Evolutionary conservation across 2,113 vertebrate species (phyloP).

Genomic region (Eubucco bourcierii): DNA sequence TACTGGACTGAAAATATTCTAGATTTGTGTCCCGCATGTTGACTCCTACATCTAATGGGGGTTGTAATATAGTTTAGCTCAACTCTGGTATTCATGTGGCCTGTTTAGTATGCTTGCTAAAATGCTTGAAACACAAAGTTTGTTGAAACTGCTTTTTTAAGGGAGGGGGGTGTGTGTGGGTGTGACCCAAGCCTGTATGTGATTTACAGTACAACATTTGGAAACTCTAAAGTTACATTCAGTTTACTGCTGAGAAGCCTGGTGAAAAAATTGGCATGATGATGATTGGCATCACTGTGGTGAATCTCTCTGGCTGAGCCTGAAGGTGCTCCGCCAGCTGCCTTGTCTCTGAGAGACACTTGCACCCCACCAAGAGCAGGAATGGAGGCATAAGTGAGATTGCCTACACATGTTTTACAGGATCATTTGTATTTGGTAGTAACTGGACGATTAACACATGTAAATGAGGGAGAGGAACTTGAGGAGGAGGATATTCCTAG

Average conservation of each 20-base stretch:
- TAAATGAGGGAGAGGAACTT: not conserved
- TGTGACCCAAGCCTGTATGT: too few relatives aligned
- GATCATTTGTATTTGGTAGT: not conserved
- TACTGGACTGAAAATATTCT: not conserved
- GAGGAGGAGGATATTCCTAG: not conserved
- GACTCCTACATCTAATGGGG: not conserved
- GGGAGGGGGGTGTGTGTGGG: rapidly evolving
- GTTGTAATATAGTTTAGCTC: not conserved
- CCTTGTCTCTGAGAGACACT: rapidly evolving
- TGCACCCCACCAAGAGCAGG: not conserved
- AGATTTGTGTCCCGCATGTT: rapidly evolving
- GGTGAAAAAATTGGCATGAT: rapidly evolving
- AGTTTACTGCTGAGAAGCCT: not conserved
- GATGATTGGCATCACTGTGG: not conserved
- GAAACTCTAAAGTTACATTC: not conserved
- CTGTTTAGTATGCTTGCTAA: not conserved
- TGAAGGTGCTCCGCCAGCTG: not conserved
- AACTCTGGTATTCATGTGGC: not conserved
- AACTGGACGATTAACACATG: not conserved
- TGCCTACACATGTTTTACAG: not conserved
- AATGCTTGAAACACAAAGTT: not conserved
- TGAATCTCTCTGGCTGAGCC: not conserved
- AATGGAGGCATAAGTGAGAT: not conserved
- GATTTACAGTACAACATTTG: not conserved
- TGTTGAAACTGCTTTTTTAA: not conserved